Evolutionary conservation across 2,797 vertebrate species (phyloP).

Genomic region (Crax fasciolata): DNA sequence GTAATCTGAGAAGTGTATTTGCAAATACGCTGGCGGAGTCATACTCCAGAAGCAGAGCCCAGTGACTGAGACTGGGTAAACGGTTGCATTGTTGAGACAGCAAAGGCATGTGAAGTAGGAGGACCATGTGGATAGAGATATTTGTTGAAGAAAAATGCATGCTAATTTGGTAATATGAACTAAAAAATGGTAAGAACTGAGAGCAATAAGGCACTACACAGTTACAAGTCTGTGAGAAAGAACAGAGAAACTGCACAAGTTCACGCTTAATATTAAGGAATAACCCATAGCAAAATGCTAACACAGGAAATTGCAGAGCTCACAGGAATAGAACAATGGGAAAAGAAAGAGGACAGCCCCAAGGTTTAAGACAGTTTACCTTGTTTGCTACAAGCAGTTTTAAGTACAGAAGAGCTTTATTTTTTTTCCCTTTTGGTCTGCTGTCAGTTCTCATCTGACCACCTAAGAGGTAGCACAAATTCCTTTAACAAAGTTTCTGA

Average conservation of each 20-base stretch:
- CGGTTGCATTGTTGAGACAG: neutral
- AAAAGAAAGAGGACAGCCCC: neutral
- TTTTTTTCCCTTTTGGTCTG: neutral
- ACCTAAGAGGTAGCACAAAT: neutral
- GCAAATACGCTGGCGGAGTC: neutral
- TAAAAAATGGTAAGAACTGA: neutral
- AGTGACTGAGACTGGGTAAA: neutral
- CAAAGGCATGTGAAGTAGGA: neutral
- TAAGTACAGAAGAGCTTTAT: neutral
- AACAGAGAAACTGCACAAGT: fast-evolving
- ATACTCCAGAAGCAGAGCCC: neutral
- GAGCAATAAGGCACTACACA: neutral
- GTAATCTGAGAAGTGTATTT: neutral
- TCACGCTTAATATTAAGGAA: neutral
- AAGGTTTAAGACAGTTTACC: neutral
- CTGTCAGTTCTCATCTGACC: neutral
- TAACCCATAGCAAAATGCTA: neutral
- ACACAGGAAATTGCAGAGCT: neutral
- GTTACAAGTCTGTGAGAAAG: neutral
- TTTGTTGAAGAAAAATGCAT: neutral
- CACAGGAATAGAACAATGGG: neutral
- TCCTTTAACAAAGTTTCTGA: neutral
- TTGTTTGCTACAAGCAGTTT: neutral
- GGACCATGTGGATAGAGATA: neutral
- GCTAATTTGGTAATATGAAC: neutral